These are phyloP conservation scores for Pogoniulus pusillus DNA, from an alignment of 2,797 vertebrate genomes.

Conservation along the genomic window DNA sequence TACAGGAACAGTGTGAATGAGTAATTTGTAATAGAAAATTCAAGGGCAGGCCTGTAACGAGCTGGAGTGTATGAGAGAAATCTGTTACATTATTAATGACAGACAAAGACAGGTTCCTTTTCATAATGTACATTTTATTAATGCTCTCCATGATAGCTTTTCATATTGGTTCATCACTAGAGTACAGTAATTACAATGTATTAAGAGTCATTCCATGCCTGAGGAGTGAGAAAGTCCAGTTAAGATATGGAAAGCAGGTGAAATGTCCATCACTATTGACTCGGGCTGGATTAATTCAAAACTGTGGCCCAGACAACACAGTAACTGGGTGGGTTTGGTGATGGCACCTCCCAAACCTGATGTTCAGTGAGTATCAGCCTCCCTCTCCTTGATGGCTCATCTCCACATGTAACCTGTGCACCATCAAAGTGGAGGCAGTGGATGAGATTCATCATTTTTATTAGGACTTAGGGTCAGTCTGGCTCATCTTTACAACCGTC, in stretches of 20 bases:
- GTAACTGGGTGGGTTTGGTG: background rate
- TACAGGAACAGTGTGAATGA: slow-evolving; percentile 4
- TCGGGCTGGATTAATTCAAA: background rate
- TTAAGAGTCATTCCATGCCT: slow-evolving; percentile 68
- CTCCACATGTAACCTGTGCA: rapidly evolving
- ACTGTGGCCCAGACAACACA: background rate
- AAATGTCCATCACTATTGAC: slow-evolving; percentile 33
- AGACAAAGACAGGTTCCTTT: slow-evolving; percentile 15
- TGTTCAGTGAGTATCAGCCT: background rate
- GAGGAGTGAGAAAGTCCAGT: slow-evolving; percentile 59
- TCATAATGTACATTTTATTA: slow-evolving; percentile 66
- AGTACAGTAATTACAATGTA: slow-evolving; percentile 68
- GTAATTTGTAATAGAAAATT: slow-evolving; percentile 38
- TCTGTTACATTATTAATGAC: slow-evolving; percentile 44
- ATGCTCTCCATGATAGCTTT: slow-evolving; percentile 51
- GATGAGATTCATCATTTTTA: background rate
- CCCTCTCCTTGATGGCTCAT: background rate
- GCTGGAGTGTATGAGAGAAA: background rate
- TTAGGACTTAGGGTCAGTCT: background rate
- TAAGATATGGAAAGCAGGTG: slow-evolving; percentile 22
- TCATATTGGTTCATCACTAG: slow-evolving; percentile 51
- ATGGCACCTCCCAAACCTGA: background rate
- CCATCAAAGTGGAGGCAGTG: rapidly evolving
- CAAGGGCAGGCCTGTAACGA: slow-evolving; percentile 21
- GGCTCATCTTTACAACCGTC: background rate